Evolutionary conservation across 2,113 vertebrate species (phyloP).

Genomic region (Struthio camelus): DNA sequence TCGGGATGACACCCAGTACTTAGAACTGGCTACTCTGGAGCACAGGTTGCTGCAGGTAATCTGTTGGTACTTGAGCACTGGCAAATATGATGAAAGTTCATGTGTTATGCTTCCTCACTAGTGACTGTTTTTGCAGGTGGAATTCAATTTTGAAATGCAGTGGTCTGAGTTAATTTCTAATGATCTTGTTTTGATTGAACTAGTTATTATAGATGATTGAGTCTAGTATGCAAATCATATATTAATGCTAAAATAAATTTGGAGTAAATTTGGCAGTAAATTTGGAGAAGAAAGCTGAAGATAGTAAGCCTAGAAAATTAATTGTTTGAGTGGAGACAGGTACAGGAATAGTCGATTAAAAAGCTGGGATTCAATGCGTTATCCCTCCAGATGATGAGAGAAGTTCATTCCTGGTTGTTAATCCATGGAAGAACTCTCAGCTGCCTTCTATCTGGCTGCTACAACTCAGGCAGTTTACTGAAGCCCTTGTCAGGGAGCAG

Average conservation of each 20-base stretch:
- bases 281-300: neutral
- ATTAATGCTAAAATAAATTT: neutral
- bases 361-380: neutral
- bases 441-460: neutral
- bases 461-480: neutral
- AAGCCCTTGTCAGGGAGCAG: neutral
- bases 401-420: neutral
- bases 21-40: constrained; percentile 93
- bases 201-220: neutral
- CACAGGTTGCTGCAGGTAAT: constrained; percentile 93
- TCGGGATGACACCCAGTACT: constrained; percentile 90
- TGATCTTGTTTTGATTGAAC: neutral
- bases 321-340: neutral
- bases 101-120: neutral
- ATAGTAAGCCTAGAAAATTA: neutral
- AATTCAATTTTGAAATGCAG: neutral
- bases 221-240: neutral
- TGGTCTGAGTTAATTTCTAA: neutral
- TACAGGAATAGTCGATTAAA: neutral
- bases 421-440: neutral
- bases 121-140: neutral
- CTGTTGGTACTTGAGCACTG: neutral
- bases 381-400: neutral
- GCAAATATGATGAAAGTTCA: neutral
- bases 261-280: neutral